Base-by-base conservation (phyloP, 1,140 invertebrate genomes). In the Bicyclus anynana region DNA sequence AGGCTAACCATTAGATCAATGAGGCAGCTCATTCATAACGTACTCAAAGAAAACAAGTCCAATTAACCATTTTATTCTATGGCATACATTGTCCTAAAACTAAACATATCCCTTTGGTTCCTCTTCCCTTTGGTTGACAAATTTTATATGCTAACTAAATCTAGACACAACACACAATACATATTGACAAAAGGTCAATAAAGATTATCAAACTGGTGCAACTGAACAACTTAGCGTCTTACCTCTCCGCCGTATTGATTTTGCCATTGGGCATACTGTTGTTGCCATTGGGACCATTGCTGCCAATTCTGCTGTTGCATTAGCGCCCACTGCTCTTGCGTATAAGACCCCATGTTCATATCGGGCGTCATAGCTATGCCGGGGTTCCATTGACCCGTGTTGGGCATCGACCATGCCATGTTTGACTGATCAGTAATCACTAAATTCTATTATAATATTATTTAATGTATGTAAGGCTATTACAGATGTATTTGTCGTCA, bases 251-350 rank as follows among this genome's bases (percentile, higher is more conserved):
- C 94, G 82, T 95, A 95, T 72, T 95, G 94, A 40, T 91, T 91
- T 74, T 95, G 94, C 95, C 95, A 96, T 69, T 95, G 94, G 37
- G 94, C 92, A 76, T 95, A 95, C 69, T 95, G 94, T 69, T 95
- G 94, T 73, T 95, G 94, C 93, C 94, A 95, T 61, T 94, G 93
- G 26, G 93, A 91, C 95, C 95, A 96, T 69, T 95, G 94, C 50
- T 94, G 91, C 94, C 94, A 95, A 70, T 95, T 94, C 75, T 95
- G 94, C 63, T 94, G 93, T 74, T 95, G 94, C 80, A 91, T 78
- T 1, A 90, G 76, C 47, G 91, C 88, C 90, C 94, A 94, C 77
- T 94, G 93, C 51, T 94, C 93, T 6, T 92, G 67, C 9, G 92
- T 92, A 62, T 93, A 94, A 10, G 91, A 91, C 50, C 90, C 90